Evolutionary conservation across 2,113 vertebrate genomes (phyloP), one percentile per base, ranked within the genome.

Genomic region (Antechinus flavipes): DNA sequence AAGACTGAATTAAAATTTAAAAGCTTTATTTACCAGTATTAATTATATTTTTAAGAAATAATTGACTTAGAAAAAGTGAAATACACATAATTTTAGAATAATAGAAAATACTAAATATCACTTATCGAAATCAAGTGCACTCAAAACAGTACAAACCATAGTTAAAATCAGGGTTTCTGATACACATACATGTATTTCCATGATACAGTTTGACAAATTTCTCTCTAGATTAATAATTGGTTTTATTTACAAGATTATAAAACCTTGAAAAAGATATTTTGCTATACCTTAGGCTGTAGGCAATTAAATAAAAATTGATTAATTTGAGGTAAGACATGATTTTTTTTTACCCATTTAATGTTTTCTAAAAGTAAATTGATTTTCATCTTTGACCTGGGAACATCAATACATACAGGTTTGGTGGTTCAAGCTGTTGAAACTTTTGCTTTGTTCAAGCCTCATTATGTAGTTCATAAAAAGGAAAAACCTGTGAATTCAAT

Each of bases 11-110:
- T 93, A 96, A 96, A 93, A 90, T 91, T 94, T 89, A 89, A 95
- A 97, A 97, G 95, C 97, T 93, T 91, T 96, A 50, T 93, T 96
- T 97, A 98, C 53, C 89, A 90, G 90, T 96, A 91, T 90, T 97
- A 91, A 94, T 91, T 98, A 96, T 98, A 89, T 19, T 94, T 95
- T 96, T 90, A 84, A 91, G 96, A 95, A 97, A 97, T 94, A 94
- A 96, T 61, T 95, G 98, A 97, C 95, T 95, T 96, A 98, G 96
- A 96, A 97, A 97, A 95, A 98, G 95, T 97, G 97, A 98, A 96
- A 93, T 95, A 96, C 68, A 96, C 89, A 94, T 94, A 54, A 95
- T 98, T 97, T 97, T 95, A 94, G 42, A 91, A 92, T 95, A 35
- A 95, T 96, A 96, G 95, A 98, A 98, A 97, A 96, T 96, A 96